Base-by-base conservation (phyloP, 2,888 invertebrate genomes). In the Cephus spinipes region DNA sequence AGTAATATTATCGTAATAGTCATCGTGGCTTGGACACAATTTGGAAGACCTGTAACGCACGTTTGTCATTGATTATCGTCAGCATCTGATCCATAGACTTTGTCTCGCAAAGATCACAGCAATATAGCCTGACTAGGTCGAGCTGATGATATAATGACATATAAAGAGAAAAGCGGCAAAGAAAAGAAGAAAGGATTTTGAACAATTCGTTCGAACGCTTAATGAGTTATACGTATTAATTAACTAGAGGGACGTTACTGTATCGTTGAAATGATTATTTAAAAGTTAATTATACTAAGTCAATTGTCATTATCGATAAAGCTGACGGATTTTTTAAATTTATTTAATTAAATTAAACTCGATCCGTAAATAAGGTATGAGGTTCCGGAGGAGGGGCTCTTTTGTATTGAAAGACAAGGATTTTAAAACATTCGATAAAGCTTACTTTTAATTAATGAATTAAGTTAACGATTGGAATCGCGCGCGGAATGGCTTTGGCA, bases 21-120 rank as follows among this genome's bases (percentile, higher is more conserved):
- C 86, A 80, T 85, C 81, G 83, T 81, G 83, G 85, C 87, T 86
- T 87, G 84, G 87, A 88, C 80, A 87, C 83, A 85, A 87, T 86
- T 86, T 85, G 88, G 88, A 88, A 89, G 89, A 89, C 86, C 87
- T 88, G 88, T 87, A 88, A 87, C 88, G 87, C 81, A 55, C 55
- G 55, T 55, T 23, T 55, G 55, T 55, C 55, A 55, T 55, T 55
- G 23, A 55, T 6, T 55, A 23, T 55, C 55, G 23, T 55, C 23
- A 55, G 55, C 23, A 2, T 55, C 55, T 55, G 55, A 55, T 55
- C 23, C 55, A 23, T 23, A 2, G 55, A 55, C 15, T 55, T 23
- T 9, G 23, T 55, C 55, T 55, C 23, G 55, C 55, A 55, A 55
- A 23, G 23, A 55, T 55, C 55, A 55, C 55, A 55, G 23, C 23